Conservation (phyloP, 2,797 vertebrate genomes). For the Lithobates pipiens region DNA sequence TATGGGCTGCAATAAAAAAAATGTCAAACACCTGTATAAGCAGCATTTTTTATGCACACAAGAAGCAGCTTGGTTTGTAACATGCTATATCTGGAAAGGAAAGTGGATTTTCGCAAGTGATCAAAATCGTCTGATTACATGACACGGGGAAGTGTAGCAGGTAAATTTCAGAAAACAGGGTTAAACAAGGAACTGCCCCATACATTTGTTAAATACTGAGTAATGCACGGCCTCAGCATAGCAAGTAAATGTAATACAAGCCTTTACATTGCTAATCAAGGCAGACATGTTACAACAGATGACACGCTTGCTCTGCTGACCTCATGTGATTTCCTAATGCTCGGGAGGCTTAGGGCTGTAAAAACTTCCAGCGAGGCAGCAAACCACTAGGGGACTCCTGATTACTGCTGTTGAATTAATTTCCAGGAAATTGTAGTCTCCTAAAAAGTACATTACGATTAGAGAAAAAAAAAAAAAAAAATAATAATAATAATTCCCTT, state of each 20-base stretch:
- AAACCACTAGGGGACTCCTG: slow-evolving; percentile 74
- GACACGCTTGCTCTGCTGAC: slow-evolving; percentile 22
- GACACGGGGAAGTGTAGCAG: too few species aligned
- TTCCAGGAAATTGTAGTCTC: slow-evolving; percentile 71
- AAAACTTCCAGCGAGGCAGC: slow-evolving; percentile 71
- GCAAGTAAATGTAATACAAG: too few species aligned
- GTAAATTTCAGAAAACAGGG: background rate
- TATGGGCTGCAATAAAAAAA: too few species aligned
- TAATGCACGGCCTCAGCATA: too few species aligned
- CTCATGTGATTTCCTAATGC: slow-evolving; percentile 35
- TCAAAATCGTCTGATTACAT: too few species aligned
- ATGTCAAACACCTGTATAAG: too few species aligned
- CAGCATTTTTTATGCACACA: too few species aligned
- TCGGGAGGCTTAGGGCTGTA: slow-evolving; percentile 63
- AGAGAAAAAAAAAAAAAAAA: slow-evolving; percentile 54
- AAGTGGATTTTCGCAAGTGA: too few species aligned
- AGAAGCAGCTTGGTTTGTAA: too few species aligned
- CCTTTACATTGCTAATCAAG: slow-evolving; percentile 1
- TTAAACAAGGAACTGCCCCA: background rate
- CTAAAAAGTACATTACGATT: slow-evolving; percentile 71
- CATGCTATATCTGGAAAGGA: too few species aligned
- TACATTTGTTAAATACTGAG: background rate
- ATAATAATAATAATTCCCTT: slow-evolving; percentile 61
- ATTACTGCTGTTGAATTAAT: slow-evolving; percentile 73
- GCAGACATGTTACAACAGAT: background rate